Evolutionary conservation across 2,888 invertebrate genomes (phyloP).

Genomic region (Volucella inflata): DNA sequence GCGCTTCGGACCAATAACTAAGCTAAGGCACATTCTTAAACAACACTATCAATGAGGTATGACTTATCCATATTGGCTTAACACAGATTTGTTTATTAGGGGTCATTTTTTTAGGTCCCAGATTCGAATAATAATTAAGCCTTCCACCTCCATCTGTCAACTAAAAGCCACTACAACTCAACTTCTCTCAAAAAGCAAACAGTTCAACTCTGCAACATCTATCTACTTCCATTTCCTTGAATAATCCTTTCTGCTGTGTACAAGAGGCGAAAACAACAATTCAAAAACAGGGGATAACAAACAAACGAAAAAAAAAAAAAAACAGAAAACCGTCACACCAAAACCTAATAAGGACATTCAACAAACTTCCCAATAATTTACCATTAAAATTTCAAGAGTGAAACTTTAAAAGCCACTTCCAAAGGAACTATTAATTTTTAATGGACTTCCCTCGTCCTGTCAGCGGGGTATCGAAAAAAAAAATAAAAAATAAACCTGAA

Average conservation of each 20-base stretch:
- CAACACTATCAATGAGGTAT: too few relatives aligned
- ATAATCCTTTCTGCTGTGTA: neutral
- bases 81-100: too few relatives aligned
- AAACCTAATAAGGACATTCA: conserved; percentile 56
- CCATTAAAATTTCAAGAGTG: conserved; percentile 61
- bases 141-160: too few relatives aligned
- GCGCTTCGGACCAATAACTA: too few relatives aligned
- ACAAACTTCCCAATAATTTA: conserved; percentile 48
- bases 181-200: too few relatives aligned
- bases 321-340: conserved; percentile 30
- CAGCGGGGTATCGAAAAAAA: neutral
- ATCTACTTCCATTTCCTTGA: neutral
- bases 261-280: neutral
- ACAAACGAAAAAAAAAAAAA: neutral
- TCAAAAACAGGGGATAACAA: neutral
- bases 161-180: too few relatives aligned
- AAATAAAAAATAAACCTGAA: conserved; percentile 6
- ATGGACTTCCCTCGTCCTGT: conserved; percentile 55
- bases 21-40: too few relatives aligned
- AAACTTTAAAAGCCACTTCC: conserved; percentile 64
- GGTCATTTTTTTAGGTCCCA: too few relatives aligned
- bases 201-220: too few relatives aligned
- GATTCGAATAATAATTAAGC: too few relatives aligned
- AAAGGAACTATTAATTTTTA: conserved; percentile 61
- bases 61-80: too few relatives aligned